Conservation (phyloP, 64 coral and sea anemone species). For the Stichodactyla mertensii region DNA sequence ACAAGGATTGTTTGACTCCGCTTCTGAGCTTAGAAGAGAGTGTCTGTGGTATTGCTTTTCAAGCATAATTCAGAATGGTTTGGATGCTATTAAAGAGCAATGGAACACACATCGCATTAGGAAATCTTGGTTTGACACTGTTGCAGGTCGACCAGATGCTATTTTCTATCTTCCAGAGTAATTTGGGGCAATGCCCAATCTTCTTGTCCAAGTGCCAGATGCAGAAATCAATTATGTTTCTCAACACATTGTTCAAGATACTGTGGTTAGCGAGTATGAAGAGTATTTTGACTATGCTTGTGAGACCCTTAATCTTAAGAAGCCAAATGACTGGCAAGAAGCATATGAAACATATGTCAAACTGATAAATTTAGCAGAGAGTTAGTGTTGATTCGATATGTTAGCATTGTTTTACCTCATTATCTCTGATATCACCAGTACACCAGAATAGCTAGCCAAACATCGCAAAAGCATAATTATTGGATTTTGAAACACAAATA, state of each 20-base stretch:
- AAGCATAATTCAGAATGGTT: neutral
- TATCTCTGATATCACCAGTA: no score
- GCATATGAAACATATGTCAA: no score
- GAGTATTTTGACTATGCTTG: constrained; percentile 15
- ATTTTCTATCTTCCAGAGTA: constrained; percentile 23
- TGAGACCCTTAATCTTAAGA: constrained; percentile 2
- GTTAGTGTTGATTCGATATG: no score
- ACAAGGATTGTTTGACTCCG: no score
- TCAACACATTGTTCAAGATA: neutral
- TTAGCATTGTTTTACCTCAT: no score
- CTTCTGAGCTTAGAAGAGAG: neutral
- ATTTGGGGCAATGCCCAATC: constrained; percentile 8
- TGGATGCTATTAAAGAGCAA: constrained; percentile 26
- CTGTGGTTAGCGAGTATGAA: neutral
- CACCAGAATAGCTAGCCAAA: no score
- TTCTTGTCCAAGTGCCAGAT: neutral
- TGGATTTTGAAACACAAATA: no score
- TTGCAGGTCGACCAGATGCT: constrained; percentile 29
- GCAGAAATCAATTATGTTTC: constrained; percentile 8
- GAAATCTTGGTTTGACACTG: constrained; percentile 27
- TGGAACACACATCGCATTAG: constrained; percentile 33
- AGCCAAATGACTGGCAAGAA: no score
- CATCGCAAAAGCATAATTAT: no score
- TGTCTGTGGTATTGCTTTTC: constrained; percentile 29
- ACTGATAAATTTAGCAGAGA: no score